A percentile compares a stretch with the other conserved stretches of the same genome.
phyloP scores from a whole-genome alignment of 2,113 vertebrate species.

The Spea bombifrons region DNA sequence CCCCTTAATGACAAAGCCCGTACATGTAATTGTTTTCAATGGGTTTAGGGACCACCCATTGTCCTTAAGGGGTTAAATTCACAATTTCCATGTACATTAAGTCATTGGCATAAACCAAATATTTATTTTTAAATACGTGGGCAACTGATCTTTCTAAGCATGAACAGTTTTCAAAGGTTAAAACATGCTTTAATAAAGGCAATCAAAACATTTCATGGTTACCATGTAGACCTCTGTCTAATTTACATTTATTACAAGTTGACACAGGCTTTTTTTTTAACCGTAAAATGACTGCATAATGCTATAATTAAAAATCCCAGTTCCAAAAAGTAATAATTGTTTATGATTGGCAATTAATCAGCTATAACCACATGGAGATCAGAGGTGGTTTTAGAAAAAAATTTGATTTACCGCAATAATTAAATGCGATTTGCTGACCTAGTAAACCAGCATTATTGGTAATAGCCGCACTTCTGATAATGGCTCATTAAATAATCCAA shows the following conservation, averaged over 20 bases:
- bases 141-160: too few relatives aligned
- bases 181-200: too few relatives aligned
- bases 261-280: constrained; percentile 1
- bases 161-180: too few relatives aligned
- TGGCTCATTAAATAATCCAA: constrained; percentile 49
- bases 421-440: background rate
- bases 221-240: too few relatives aligned
- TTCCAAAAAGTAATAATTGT: constrained; percentile 10
- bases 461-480: constrained; percentile 43
- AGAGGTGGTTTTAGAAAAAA: background rate
- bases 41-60: too few relatives aligned
- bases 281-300: background rate
- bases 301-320: background rate
- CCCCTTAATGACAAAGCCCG: too few relatives aligned
- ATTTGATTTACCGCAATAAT: constrained; percentile 26
- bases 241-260: constrained; percentile 7
- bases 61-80: too few relatives aligned
- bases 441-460: constrained; percentile 7
- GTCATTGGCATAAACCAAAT: too few relatives aligned
- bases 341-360: constrained; percentile 18
- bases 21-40: too few relatives aligned
- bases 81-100: too few relatives aligned
- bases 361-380: constrained; percentile 7
- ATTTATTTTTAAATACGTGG: too few relatives aligned
- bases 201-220: too few relatives aligned